Base-by-base conservation (phyloP, 2,888 invertebrate genomes). In the Didymodactylos carnosus region DNA sequence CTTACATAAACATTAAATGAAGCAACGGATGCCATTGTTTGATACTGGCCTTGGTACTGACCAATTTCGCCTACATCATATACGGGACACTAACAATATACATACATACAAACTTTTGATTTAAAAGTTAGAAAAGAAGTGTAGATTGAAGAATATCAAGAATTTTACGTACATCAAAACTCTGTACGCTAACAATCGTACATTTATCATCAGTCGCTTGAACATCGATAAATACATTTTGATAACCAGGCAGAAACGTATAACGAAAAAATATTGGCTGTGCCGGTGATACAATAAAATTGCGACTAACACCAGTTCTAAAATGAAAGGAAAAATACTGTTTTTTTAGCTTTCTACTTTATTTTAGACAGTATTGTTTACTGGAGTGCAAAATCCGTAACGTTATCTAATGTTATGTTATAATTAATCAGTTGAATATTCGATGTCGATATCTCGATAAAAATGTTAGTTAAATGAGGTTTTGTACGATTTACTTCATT, bases 1-100 rank as follows among this genome's bases (percentile, higher is more conserved):
- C 3, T 71, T 72, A 74, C 74, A 71, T 74, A 71, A 62, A 74
- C 74, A 69, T 53, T 62, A 35, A 74, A 71, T 46, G 74, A 71
- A 2, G 74, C 71, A 13, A 74, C 27, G 8, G 71, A 69, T 27
- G 74, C 71, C 74, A 74, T 74, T 8, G 74, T 74, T 46, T 74
- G 74, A 46, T 74, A 74, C 29, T 74, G 74, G n/a, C 74, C 74
- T 43, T 53, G 46, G 46, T 53, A 53, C 14, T 39, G 53, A 27
- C 71, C 71, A 19, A 71, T 74, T 71, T 74, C 71, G 23, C 71
- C 62, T 1, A 74, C 27, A 69, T 74, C 74, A 49, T 62, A 74
- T 19, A 74, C 71, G 5, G 74, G 74, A 39, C 74, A 74, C 72
- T 46, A 46, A 19, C 16, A 46, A 46, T 16, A 16, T 19, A 19